These are phyloP conservation scores for Rhagoletis zephyria DNA, from an alignment of 1,140 invertebrate species.

Conservation along the genomic window DNA sequence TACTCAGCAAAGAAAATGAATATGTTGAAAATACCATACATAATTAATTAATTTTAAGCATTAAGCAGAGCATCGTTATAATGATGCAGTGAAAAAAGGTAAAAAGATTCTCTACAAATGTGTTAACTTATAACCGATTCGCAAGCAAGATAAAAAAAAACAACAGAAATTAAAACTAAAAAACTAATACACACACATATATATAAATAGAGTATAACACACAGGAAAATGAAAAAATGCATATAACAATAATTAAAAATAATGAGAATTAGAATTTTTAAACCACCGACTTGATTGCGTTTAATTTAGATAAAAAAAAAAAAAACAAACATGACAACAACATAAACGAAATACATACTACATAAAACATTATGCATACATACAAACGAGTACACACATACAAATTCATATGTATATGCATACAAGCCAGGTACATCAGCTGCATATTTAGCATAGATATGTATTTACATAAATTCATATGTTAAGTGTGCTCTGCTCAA, in stretches of 20 bases:
- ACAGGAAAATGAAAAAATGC: constrained; percentile 17
- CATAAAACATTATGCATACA: constrained; percentile 36
- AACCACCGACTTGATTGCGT: constrained; percentile 74
- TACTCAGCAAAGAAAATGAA: neutral
- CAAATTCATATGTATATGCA: neutral
- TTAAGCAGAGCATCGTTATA: constrained; percentile 41
- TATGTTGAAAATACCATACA: constrained; percentile 25
- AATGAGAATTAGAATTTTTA: constrained; percentile 64
- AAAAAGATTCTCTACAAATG: neutral
- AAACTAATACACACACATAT: neutral
- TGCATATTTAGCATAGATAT: too few relatives aligned
- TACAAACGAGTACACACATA: neutral
- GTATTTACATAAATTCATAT: too few relatives aligned
- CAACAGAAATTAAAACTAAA: constrained; percentile 44
- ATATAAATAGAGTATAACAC: constrained; percentile 20
- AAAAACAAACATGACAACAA: constrained; percentile 51
- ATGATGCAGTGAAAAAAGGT: neutral
- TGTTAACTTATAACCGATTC: constrained; percentile 17
- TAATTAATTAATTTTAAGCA: constrained; percentile 54
- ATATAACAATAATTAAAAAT: constrained; percentile 54
- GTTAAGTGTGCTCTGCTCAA: too few relatives aligned
- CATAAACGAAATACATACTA: constrained; percentile 41
- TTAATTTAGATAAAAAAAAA: constrained; percentile 62
- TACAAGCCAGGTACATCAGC: neutral
- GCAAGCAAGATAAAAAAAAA: constrained; percentile 18